phyloP scores from a whole-genome alignment of 2,113 vertebrate species.

The Microcebus lehilahytsara region DNA sequence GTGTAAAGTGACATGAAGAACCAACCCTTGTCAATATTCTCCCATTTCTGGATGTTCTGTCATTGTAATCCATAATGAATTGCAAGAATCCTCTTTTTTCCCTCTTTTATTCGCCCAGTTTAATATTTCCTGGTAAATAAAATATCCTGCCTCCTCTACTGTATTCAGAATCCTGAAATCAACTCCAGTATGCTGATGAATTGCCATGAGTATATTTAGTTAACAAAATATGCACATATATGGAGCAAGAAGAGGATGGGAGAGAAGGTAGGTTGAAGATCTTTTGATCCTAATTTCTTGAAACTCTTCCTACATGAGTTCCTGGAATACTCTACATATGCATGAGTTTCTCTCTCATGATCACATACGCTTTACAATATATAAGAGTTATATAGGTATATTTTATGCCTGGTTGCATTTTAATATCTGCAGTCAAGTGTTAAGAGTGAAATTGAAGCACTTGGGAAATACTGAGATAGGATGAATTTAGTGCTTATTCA shows the following conservation, averaged over 20 bases:
- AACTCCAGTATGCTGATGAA: background rate
- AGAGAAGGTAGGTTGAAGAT: background rate
- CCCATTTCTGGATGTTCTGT: background rate
- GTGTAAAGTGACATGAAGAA: background rate
- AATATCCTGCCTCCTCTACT: background rate
- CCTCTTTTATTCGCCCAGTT: background rate
- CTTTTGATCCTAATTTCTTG: background rate
- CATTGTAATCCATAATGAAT: background rate
- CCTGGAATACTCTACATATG: background rate
- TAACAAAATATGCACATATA: background rate
- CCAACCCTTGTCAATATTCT: background rate
- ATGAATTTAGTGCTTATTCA: background rate
- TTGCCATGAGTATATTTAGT: background rate
- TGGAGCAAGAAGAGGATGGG: background rate
- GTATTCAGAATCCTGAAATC: background rate
- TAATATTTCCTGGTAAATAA: background rate
- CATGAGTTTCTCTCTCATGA: background rate
- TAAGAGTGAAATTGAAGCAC: background rate
- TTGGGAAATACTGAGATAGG: background rate
- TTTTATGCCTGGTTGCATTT: background rate
- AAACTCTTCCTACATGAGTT: background rate
- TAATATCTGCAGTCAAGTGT: background rate
- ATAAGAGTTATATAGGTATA: background rate
- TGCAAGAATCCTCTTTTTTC: background rate
- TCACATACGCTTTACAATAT: background rate